phyloP scores from a whole-genome alignment of 2,113 vertebrate genomes.

The Meleagris gallopavo region DNA sequence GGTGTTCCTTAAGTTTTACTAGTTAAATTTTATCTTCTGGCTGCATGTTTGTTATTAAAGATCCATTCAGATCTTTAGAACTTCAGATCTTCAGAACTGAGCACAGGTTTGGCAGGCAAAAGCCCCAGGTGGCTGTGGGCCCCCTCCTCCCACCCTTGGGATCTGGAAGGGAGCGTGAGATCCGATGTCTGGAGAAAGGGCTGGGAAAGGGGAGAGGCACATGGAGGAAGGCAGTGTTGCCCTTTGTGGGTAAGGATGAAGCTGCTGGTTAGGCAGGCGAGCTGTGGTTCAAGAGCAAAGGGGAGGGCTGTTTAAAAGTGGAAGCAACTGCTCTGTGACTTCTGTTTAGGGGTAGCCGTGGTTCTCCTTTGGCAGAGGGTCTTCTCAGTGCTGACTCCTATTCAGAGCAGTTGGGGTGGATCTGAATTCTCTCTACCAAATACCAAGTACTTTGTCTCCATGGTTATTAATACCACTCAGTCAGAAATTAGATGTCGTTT shows the following conservation, averaged over 20 bases:
- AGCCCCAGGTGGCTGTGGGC: too few relatives aligned
- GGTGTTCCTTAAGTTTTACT: neutral
- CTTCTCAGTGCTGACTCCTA: neutral
- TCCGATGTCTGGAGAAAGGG: neutral
- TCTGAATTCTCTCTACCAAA: neutral
- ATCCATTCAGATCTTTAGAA: neutral
- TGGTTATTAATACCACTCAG: slow-evolving; percentile 6
- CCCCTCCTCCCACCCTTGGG: neutral
- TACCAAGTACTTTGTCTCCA: neutral
- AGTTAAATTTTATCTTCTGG: neutral
- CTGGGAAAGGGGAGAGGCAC: fast-evolving
- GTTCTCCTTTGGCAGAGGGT: neutral
- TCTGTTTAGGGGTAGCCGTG: neutral
- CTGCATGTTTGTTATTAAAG: neutral
- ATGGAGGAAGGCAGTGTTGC: neutral
- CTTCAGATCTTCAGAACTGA: neutral
- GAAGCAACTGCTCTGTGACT: neutral
- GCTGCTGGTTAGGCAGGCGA: neutral
- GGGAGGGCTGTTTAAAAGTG: neutral
- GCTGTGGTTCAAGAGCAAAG: neutral
- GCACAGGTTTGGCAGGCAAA: neutral
- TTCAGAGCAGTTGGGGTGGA: neutral
- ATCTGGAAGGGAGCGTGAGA: neutral
- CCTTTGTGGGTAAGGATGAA: neutral
- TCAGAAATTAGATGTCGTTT: neutral